Conservation (phyloP, 2,113 vertebrate species). For the Eulacestoma nigropectus region DNA sequence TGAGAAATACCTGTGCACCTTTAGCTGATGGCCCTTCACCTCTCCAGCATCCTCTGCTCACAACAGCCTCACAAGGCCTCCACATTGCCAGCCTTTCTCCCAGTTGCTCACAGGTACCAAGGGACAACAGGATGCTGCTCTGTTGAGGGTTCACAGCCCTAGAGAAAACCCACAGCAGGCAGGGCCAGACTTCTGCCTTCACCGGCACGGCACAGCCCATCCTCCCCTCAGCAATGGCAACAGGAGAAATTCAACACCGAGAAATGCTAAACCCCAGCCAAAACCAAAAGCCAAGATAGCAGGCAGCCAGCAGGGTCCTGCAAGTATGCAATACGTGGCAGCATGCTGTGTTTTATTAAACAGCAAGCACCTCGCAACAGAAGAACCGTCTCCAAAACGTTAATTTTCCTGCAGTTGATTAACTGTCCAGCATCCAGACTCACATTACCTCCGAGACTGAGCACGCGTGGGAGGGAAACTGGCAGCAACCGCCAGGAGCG, state of each 20-base stretch:
- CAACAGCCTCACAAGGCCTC: not conserved
- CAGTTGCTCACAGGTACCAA: rapidly evolving
- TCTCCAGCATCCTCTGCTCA: not conserved
- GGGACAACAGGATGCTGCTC: rapidly evolving
- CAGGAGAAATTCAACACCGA: not conserved
- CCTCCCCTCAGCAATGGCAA: not conserved
- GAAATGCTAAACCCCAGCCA: constrained; percentile 28
- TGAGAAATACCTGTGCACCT: not conserved
- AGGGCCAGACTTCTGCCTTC: not conserved
- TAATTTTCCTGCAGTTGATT: constrained; percentile 43
- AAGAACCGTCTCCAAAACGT: not conserved
- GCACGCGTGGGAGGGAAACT: constrained; percentile 25
- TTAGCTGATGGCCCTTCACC: not conserved
- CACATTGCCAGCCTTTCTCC: not conserved
- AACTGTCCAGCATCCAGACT: constrained; percentile 1
- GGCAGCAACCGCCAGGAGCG: rapidly evolving
- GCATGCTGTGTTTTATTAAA: not conserved
- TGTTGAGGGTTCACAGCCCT: rapidly evolving
- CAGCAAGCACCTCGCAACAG: not conserved
- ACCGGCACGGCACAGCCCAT: rapidly evolving
- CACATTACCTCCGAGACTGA: not conserved
- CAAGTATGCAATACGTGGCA: constrained; percentile 4
- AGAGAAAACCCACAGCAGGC: not conserved
- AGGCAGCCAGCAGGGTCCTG: not conserved
- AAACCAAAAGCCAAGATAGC: not conserved